Evolutionary conservation across 2,888 invertebrate species (phyloP), one percentile per base, ranked within the genome.

Genomic region (Apodemia zela): DNA sequence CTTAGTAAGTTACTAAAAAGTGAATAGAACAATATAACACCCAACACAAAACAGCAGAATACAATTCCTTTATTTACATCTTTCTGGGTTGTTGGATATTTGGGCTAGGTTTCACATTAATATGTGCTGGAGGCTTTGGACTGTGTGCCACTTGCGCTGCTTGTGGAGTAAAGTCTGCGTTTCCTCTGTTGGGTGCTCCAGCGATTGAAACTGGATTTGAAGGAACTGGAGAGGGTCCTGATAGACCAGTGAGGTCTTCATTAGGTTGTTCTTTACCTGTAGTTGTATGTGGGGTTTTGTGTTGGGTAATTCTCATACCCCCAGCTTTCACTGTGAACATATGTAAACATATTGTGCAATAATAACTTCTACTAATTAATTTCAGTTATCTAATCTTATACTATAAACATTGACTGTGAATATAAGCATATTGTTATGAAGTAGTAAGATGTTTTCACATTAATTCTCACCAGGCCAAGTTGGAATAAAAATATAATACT

Each of bases 281-380:
- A 71, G 94, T 94, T 51, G 94, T 86, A 72, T 94, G 94, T 7
- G 94, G 93, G 1, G 93, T 86, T 84, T 97, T 97, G 79, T 98
- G 96, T 77, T 98, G 97, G 15, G 96, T 97, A 76, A 98, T 97
- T 72, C 98, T 93, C 97, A 97, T 97, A 2, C 97, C 97, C 61
- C 98, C 98, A 65, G 97, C 97, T 93, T 97, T 98, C 3, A 97
- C 97, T 97, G 85, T 62, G 15, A 47, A 61, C 38, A 38, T 38
- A 2, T 42, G 42, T 15, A 42, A 42, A 42, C 15, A 42, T 38
- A 38, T 38, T 38, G 38, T 11, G 38, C 38, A 38, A 38, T 38
- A 38, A 11, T 38, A 11, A 35, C 35, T 35, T n/a, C n/a, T n/a
- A n/a, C 7, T 35, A 35, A 35, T 38, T 11, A 2, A 11, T 38